Evolutionary conservation across 2,113 vertebrate genomes (phyloP), one percentile per base, ranked within the genome.

Genomic region (Ciconia maguari): DNA sequence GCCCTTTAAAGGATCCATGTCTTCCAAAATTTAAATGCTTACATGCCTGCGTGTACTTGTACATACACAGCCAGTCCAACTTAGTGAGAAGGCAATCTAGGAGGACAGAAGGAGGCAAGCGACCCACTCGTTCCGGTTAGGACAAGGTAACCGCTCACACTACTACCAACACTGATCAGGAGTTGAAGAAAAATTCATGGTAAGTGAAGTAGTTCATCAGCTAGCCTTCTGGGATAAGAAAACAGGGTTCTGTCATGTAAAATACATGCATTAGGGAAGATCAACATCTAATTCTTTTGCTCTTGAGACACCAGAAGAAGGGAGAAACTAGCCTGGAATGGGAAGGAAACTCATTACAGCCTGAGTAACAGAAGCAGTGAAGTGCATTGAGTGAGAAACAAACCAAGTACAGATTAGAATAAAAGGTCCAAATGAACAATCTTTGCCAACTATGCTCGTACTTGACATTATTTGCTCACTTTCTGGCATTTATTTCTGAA

Each of bases 401-500:
- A 83, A 32, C 20, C 30, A 55, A 34, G 51, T 13, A 34, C 83
- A 77, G 20, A 58, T 62, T 21, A 75, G 32, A 83, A 86, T 34
- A 70, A 58, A 83, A 60, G 38, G 42, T 54, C 79, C 72, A 48
- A 78, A 82, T n/a, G 44, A 77, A 51, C 48, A 62, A 9, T 6
- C 55, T 68, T 44, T 75, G 81, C 90, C 86, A 92, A 20, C 62
- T 84, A 16, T 57, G 52, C 80, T 87, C 1, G 0, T 36, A 72
- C 41, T 71, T 65, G 69, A 86, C 46, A 36, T 54, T 65, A 87
- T 69, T 82, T 95, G 61, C 54, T 91, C 72, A 72, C n/a, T 79
- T 75, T 65, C 77, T 95, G 74, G 74, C 78, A 89, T 54, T 84
- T 79, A 65, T 68, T 77, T 75, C 89, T 89, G 87, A 75, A 87